phyloP scores from a whole-genome alignment of 1,140 invertebrate genomes.

The Patella vulgata region DNA sequence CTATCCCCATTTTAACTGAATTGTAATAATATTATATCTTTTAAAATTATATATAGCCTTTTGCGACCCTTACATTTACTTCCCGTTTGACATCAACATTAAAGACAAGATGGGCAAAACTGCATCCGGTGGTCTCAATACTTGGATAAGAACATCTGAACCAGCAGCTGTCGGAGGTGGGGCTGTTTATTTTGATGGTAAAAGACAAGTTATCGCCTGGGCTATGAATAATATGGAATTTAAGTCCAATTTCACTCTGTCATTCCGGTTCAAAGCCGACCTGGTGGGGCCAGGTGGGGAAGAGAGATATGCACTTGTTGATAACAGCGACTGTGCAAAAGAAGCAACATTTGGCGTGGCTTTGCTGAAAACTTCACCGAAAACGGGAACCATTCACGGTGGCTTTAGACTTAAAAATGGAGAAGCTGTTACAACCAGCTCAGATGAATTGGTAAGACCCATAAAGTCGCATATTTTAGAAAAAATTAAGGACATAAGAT shows the following conservation, averaged over 20 bases:
- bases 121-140: conserved; percentile 15
- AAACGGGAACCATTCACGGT: conserved; percentile 19
- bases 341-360: conserved; percentile 36
- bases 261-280: conserved; percentile 27
- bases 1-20: no score
- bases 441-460: conserved; percentile 12
- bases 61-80: conserved; percentile 30
- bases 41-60: not conserved
- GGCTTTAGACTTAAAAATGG: conserved; percentile 30
- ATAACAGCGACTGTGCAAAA: conserved; percentile 39
- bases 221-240: conserved; percentile 36
- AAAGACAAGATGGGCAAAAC: conserved; percentile 18
- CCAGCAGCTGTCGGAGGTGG: conserved; percentile 14
- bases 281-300: not conserved
- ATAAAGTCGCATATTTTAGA: not conserved
- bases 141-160: conserved; percentile 9
- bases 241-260: conserved; percentile 31
- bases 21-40: no score
- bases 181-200: conserved; percentile 21
- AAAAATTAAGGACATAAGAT: not conserved
- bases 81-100: conserved; percentile 28
- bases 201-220: conserved; percentile 25
- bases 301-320: conserved; percentile 20
- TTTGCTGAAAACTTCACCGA: conserved; percentile 6
- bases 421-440: conserved; percentile 21